Evolutionary conservation across 2,888 invertebrate genomes (phyloP).

Genomic region (Campaea margaritaria): DNA sequence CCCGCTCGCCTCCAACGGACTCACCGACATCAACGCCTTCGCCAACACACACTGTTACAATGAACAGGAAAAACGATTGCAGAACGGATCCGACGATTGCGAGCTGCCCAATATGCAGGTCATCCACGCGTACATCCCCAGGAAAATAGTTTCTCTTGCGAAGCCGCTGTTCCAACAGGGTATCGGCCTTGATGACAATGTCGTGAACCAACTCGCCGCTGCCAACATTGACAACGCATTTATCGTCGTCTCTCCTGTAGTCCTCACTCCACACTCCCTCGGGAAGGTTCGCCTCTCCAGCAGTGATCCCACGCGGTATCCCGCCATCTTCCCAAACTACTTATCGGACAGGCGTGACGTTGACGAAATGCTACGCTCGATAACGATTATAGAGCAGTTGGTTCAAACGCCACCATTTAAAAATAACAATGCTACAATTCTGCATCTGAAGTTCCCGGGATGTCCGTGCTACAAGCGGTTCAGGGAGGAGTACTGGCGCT

Average conservation of each 20-base stretch:
- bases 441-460: slow-evolving; percentile 48
- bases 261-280: slow-evolving; percentile 57
- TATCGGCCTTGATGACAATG: slow-evolving; percentile 42
- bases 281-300: slow-evolving; percentile 60
- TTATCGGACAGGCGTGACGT: slow-evolving; percentile 57
- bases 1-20: slow-evolving; percentile 59
- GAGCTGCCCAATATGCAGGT: slow-evolving; percentile 60
- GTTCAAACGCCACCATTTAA: slow-evolving; percentile 46
- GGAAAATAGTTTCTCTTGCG: slow-evolving; percentile 40
- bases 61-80: slow-evolving; percentile 42
- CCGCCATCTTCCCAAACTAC: slow-evolving; percentile 62
- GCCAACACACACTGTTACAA: slow-evolving; percentile 64
- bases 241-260: slow-evolving; percentile 52
- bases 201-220: slow-evolving; percentile 50
- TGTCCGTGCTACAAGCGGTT: slow-evolving; percentile 48
- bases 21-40: slow-evolving; percentile 60
- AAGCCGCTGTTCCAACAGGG: slow-evolving; percentile 39
- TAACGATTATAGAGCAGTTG: slow-evolving; percentile 57
- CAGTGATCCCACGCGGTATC: slow-evolving; percentile 49
- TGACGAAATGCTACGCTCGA: slow-evolving; percentile 51
- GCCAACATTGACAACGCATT: slow-evolving; percentile 51
- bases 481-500: slow-evolving; percentile 57
- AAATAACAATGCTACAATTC: slow-evolving; percentile 48
- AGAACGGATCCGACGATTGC: slow-evolving; percentile 50
- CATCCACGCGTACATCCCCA: slow-evolving; percentile 55